Conservation (phyloP, 2,797 vertebrate genomes). For the Karalla daura region DNA sequence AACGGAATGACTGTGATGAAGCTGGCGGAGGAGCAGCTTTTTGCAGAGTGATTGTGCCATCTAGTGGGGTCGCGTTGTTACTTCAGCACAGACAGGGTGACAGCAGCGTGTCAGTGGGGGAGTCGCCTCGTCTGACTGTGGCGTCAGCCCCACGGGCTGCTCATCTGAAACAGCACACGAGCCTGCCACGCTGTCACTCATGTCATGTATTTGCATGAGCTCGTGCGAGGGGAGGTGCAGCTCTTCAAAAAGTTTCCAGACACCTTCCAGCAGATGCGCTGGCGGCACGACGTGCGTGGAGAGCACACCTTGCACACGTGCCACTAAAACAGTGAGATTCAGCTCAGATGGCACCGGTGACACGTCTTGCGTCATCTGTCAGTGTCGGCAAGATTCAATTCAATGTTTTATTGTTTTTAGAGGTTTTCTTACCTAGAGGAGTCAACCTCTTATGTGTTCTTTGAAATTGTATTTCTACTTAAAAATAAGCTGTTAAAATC, state of each 20-base stretch:
- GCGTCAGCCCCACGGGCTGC: slow-evolving; percentile 14
- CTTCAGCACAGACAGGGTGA: slow-evolving; percentile 14
- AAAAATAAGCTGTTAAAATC: neutral
- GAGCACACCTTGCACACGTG: slow-evolving; percentile 8
- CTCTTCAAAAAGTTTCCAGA: slow-evolving; percentile 32
- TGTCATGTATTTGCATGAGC: slow-evolving; percentile 39
- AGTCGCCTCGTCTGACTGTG: slow-evolving; percentile 49
- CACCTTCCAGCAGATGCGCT: slow-evolving; percentile 38
- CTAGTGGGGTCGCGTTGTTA: slow-evolving; percentile 50
- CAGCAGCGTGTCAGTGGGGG: slow-evolving; percentile 6
- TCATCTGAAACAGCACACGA: slow-evolving; percentile 47
- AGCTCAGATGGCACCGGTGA: neutral
- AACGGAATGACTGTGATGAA: no score
- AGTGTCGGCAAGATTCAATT: neutral
- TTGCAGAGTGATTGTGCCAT: slow-evolving; percentile 56
- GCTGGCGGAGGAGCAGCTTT: neutral
- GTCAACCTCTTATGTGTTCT: neutral
- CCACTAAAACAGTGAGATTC: slow-evolving; percentile 16
- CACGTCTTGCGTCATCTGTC: neutral
- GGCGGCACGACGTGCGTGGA: slow-evolving; percentile 14
- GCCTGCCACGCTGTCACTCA: slow-evolving; percentile 30
- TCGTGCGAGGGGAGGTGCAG: slow-evolving; percentile 18
- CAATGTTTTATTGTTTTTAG: neutral
- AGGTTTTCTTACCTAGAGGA: neutral
- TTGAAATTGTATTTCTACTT: neutral